Conservation (phyloP, 92 coral and sea anemone genomes). For the Nematostella vectensis region DNA sequence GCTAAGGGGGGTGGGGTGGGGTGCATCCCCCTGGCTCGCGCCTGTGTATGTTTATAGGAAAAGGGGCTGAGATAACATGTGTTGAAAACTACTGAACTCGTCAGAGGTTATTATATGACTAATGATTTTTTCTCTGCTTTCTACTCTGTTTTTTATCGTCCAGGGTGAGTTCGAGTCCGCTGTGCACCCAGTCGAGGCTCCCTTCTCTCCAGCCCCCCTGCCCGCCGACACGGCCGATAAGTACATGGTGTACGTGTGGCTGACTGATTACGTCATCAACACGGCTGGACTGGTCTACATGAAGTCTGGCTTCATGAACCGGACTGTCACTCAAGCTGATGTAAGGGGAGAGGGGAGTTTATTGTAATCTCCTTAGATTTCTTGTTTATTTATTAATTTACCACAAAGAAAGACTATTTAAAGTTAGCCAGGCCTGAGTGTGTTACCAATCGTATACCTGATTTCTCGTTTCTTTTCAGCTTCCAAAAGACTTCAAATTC, state of each 20-base stretch:
- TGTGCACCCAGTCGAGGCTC: conserved; percentile 75
- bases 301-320: conserved; percentile 60
- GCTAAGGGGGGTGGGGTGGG: too few species aligned
- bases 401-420: too few species aligned
- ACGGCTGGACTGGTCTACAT: conserved; percentile 89
- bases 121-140: neutral
- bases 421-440: too few species aligned
- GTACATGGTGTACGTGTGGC: conserved; percentile 70
- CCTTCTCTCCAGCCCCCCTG: conserved; percentile 63
- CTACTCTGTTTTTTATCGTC: neutral
- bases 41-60: too few species aligned
- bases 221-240: conserved; percentile 45
- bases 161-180: conserved; percentile 94
- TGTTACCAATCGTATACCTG: too few species aligned
- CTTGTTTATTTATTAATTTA: too few species aligned
- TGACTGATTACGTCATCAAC: conserved; percentile 82
- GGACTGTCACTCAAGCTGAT: conserved; percentile 60
- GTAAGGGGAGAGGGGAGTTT: conserved; percentile 50
- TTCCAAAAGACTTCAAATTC: conserved; percentile 63
- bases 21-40: too few species aligned
- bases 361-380: too few species aligned
- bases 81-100: too few species aligned
- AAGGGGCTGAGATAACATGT: too few species aligned
- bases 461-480: conserved; percentile 32
- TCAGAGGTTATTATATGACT: too few species aligned